Percentiles rank a stretch among this genome's conserved stretches.
Conservation (phyloP, 2,113 vertebrate genomes). For the Alligator sinensis region DNA sequence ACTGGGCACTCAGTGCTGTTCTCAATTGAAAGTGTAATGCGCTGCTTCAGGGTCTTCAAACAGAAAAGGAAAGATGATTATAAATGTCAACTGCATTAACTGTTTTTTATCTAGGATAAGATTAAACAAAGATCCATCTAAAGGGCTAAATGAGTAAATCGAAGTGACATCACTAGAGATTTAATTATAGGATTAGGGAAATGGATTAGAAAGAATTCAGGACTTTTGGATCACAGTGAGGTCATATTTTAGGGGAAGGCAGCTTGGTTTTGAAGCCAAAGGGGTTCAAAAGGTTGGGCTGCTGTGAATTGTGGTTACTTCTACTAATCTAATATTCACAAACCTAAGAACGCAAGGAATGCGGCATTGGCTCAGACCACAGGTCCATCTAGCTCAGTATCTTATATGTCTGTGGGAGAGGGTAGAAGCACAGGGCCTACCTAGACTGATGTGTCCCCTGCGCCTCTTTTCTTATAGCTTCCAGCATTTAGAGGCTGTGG, state of each 20-base stretch:
- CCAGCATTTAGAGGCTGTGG: background rate
- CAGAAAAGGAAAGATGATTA: background rate
- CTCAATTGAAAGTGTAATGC: background rate
- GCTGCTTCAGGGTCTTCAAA: background rate
- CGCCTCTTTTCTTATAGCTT: background rate
- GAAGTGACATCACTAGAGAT: background rate
- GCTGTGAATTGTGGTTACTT: background rate
- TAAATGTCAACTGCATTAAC: background rate
- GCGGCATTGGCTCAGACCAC: background rate
- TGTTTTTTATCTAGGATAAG: too few relatives aligned
- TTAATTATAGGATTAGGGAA: background rate
- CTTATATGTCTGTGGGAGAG: background rate
- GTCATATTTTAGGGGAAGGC: too few relatives aligned
- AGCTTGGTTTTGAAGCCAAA: too few relatives aligned
- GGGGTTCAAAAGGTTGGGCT: too few relatives aligned
- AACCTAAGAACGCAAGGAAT: background rate
- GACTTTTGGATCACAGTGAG: too few relatives aligned
- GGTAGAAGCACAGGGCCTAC: background rate
- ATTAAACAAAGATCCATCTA: background rate
- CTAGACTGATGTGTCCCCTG: background rate
- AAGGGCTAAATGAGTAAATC: background rate
- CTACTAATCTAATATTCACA: background rate
- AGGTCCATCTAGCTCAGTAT: background rate
- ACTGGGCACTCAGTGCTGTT: background rate
- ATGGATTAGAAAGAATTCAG: too few relatives aligned